phyloP scores from a whole-genome alignment of 2,797 vertebrate species.

The Sebastes paucispinis region DNA sequence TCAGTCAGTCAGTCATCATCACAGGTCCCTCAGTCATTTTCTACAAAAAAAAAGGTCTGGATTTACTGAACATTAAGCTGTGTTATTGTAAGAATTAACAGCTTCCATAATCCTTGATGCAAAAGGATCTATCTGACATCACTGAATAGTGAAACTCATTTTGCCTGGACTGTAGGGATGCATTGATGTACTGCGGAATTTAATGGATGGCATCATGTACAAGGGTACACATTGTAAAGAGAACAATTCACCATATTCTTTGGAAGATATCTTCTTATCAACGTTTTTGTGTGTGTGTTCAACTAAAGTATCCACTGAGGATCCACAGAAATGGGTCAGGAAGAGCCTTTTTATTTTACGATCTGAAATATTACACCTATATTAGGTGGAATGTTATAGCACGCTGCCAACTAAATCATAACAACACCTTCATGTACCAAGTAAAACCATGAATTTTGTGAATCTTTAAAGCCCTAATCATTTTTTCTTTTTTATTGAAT shows the following conservation, averaged over 20 bases:
- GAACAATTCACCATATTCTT: neutral
- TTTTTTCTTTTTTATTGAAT: neutral
- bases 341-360: neutral
- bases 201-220: neutral
- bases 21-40: neutral
- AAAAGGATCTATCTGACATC: neutral
- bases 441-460: neutral
- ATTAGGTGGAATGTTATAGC: neutral
- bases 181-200: neutral
- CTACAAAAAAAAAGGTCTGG: neutral
- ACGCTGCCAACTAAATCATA: neutral
- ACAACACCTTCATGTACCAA: neutral
- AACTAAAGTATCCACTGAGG: neutral
- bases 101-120: neutral
- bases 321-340: constrained; percentile 4
- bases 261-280: neutral
- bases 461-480: neutral
- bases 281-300: neutral
- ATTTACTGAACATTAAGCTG: neutral
- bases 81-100: neutral
- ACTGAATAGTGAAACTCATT: neutral
- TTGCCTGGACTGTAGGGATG: neutral
- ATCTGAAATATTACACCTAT: neutral
- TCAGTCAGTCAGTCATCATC: constrained; percentile 11
- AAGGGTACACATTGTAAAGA: neutral